These are phyloP conservation scores for Thamnophis elegans DNA, from an alignment of 2,797 vertebrate genomes.

Conservation along the genomic window DNA sequence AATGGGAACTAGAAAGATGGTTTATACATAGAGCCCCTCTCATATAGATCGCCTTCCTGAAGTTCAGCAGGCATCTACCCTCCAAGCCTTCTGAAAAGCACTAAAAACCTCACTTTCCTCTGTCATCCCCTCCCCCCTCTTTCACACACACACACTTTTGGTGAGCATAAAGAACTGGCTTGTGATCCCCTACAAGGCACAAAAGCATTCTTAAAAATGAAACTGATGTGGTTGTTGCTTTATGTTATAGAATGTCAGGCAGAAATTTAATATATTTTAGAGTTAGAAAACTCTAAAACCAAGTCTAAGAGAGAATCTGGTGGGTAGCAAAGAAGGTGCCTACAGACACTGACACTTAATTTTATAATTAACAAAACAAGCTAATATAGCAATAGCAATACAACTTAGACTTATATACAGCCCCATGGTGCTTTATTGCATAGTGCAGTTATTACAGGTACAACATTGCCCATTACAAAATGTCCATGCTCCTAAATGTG, in stretches of 20 bases:
- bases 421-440: background rate
- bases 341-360: background rate
- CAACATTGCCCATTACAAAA: background rate
- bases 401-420: background rate
- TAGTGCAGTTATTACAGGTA: background rate
- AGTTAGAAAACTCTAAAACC: background rate
- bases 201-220: background rate
- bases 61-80: background rate
- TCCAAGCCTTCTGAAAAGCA: background rate
- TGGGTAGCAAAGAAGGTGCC: background rate
- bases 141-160: background rate
- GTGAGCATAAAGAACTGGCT: background rate
- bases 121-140: accelerated
- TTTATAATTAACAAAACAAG: background rate
- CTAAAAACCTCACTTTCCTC: background rate
- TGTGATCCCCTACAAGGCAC: background rate
- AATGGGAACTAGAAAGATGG: background rate
- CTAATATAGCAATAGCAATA: background rate
- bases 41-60: background rate
- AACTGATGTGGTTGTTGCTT: background rate
- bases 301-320: background rate
- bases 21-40: background rate
- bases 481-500: background rate
- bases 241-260: background rate
- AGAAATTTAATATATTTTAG: background rate